phyloP scores from a whole-genome alignment of 2,888 invertebrate species.

The Halictus ligatus region DNA sequence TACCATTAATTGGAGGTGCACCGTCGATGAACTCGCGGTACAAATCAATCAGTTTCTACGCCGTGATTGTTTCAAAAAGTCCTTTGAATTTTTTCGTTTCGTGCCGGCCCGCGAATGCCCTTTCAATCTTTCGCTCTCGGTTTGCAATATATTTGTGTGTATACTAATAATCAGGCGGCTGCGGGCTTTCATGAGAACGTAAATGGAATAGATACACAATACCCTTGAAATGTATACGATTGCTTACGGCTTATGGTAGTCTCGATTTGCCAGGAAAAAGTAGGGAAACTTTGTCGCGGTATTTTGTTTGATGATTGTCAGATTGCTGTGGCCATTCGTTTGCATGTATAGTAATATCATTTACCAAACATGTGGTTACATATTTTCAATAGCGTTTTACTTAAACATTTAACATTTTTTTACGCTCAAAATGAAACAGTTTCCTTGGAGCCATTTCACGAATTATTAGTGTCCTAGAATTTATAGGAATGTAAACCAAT shows the following conservation, averaged over 20 bases:
- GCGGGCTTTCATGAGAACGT: background rate
- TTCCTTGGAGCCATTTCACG: no score
- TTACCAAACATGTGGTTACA: no score
- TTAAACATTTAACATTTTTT: no score
- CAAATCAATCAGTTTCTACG: background rate
- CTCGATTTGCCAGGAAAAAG: background rate
- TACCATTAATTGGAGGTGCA: slow-evolving; percentile 17
- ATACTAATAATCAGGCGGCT: background rate
- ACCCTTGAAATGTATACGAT: background rate
- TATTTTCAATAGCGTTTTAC: no score
- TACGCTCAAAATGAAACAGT: no score
- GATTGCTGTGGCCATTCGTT: background rate
- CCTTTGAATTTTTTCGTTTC: background rate
- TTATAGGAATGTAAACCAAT: no score
- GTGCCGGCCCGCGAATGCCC: background rate
- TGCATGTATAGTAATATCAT: background rate
- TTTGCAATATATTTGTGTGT: background rate
- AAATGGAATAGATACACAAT: background rate
- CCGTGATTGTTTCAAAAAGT: slow-evolving; percentile 16
- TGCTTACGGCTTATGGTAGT: background rate
- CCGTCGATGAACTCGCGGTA: background rate
- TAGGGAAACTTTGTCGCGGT: background rate
- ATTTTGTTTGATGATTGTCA: background rate
- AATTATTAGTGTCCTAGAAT: no score
- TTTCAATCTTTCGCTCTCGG: background rate